Evolutionary conservation across 2,888 invertebrate genomes (phyloP), one percentile per base, ranked within the genome.

Genomic region (Andrena flavipes): DNA sequence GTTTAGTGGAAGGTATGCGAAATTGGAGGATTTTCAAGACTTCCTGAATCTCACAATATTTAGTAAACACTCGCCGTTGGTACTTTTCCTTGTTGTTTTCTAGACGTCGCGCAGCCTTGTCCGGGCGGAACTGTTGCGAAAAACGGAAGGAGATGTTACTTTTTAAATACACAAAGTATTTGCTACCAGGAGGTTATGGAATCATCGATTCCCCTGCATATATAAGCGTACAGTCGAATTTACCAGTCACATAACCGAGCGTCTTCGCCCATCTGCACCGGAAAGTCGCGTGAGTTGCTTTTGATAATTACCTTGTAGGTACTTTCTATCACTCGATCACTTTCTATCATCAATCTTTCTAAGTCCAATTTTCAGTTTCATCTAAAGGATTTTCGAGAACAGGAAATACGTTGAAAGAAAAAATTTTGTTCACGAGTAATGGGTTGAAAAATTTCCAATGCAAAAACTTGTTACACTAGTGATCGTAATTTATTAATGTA

Each of bases 201-300:
- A 30, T 30, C n/a, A 1, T 23, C 8, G 26, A 10, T 42, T 7
- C 10, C 51, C 59, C 16, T 65, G 30, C 33, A 30, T 79, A 81
- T 87, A 87, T 84, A 87, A 86, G 80, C 67, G 48, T 70, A 49
- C 60, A 35, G 20, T 20, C n/a, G 51, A 60, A 69, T 79, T 72
- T 48, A 76, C 54, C 26, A 60, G 42, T 51, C 70, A 62, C 60
- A 76, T 54, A 78, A 72, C 71, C 26, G 29, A 69, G 23, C 16
- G 42, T 59, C 35, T 13, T 63, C 54, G 42, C 42, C n/a, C 42
- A 48, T 30, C 33, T 10, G 2, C 26, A 13, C n/a, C 33, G 5
- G 10, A 33, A 59, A 65, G 10, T 51, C 60, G 69, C 10, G 73
- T 83, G 70, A 69, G 73, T 73, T 20, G 6, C 20, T 20, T 6